Evolutionary conservation across 2,113 vertebrate genomes (phyloP).

Genomic region (Sorex araneus): DNA sequence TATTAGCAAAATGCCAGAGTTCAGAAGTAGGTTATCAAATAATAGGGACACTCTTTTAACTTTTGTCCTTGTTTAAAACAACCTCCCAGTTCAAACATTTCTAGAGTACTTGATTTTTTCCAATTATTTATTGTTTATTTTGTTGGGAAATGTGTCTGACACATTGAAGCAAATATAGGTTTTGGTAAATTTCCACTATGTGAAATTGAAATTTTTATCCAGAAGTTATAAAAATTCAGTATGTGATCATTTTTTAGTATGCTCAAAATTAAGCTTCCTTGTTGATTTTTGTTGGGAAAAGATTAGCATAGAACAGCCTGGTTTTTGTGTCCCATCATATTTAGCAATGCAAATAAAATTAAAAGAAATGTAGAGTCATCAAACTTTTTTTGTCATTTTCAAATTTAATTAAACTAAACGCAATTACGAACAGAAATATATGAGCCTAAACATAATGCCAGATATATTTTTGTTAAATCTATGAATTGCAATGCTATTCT

Average conservation of each 20-base stretch:
- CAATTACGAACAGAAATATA: slow-evolving; percentile 52
- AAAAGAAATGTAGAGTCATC: slow-evolving; percentile 50
- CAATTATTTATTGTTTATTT: slow-evolving; percentile 37
- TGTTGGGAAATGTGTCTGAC: slow-evolving; percentile 37
- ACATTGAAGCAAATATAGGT: slow-evolving; percentile 20
- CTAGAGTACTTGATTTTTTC: slow-evolving; percentile 7
- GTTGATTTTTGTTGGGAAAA: slow-evolving; percentile 39
- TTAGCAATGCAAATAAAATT: slow-evolving; percentile 76
- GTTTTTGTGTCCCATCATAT: slow-evolving; percentile 58
- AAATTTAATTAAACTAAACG: slow-evolving; percentile 63
- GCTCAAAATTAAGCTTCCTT: slow-evolving; percentile 58
- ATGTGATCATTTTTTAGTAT: slow-evolving; percentile 43
- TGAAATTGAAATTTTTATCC: slow-evolving; percentile 48
- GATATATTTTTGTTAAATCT: slow-evolving; percentile 56
- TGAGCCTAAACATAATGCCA: slow-evolving; percentile 19
- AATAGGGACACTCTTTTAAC: slow-evolving; percentile 17
- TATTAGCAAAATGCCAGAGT: slow-evolving; percentile 73
- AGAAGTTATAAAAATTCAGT: slow-evolving; percentile 5
- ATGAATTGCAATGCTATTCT: neutral
- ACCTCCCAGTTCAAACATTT: slow-evolving; percentile 61
- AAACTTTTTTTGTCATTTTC: slow-evolving; percentile 62
- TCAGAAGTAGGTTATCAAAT: slow-evolving; percentile 67
- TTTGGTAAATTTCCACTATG: slow-evolving; percentile 47
- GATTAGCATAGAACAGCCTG: slow-evolving; percentile 49
- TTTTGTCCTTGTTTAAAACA: slow-evolving; percentile 39